These are phyloP conservation scores for Sarcophaga bullata DNA, from an alignment of 1,140 invertebrate species.

Conservation along the genomic window DNA sequence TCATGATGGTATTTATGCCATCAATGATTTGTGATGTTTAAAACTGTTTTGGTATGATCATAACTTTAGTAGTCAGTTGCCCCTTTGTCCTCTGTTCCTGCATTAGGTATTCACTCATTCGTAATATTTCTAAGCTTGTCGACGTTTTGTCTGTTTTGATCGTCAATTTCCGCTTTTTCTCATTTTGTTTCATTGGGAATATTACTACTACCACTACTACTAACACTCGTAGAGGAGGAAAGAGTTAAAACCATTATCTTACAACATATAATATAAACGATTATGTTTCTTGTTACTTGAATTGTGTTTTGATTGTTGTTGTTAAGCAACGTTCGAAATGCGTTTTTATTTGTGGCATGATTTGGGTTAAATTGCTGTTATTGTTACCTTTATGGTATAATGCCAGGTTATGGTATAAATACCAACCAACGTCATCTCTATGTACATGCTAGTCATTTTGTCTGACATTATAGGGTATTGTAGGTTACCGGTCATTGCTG, in stretches of 20 bases:
- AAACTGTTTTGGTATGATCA: slow-evolving; percentile 1
- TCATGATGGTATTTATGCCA: slow-evolving; percentile 1
- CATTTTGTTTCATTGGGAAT: neutral
- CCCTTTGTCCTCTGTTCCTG: neutral
- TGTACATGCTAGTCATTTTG: neutral
- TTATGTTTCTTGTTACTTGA: too few relatives aligned
- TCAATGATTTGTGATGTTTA: neutral
- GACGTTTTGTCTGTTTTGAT: slow-evolving; percentile 1
- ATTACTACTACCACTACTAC: too few relatives aligned
- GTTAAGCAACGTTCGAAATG: neutral
- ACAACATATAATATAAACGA: too few relatives aligned
- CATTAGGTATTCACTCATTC: neutral
- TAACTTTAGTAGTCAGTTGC: neutral
- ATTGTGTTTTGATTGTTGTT: neutral
- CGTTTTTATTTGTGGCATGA: neutral
- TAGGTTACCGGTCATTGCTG: too few relatives aligned
- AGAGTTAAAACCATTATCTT: neutral
- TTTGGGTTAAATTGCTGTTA: neutral
- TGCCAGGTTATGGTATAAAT: neutral
- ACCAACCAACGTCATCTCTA: neutral
- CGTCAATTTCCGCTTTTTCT: slow-evolving; percentile 7
- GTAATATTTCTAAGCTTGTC: neutral
- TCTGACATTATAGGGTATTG: neutral
- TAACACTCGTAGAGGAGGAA: neutral
- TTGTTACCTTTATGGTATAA: neutral